Conservation (phyloP, 2,888 invertebrate species). For the Amiota minor region DNA sequence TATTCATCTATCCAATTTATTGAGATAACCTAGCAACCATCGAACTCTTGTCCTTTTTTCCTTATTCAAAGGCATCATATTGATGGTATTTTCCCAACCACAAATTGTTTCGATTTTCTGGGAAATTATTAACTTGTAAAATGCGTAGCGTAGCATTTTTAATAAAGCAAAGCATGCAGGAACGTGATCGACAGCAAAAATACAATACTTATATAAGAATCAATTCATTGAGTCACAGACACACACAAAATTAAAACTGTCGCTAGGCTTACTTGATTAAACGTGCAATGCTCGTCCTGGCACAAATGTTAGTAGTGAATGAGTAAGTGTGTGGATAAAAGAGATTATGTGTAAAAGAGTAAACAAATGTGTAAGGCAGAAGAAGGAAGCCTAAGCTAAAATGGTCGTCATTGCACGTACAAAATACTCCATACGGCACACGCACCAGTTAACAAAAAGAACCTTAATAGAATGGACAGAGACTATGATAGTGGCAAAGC, state of each 20-base stretch:
- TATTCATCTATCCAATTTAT: constrained; percentile 24
- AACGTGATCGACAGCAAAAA: constrained; percentile 28
- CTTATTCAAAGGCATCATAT: constrained; percentile 53
- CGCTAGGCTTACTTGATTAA: constrained; percentile 6
- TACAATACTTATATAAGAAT: background rate
- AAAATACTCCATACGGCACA: no score
- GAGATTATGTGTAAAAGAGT: no score
- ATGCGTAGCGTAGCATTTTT: constrained; percentile 66
- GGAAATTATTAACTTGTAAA: constrained; percentile 68
- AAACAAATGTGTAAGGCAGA: no score
- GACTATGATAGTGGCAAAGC: no score
- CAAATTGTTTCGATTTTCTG: constrained; percentile 43
- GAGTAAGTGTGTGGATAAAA: no score
- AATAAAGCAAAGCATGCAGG: constrained; percentile 56
- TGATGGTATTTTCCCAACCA: constrained; percentile 38
- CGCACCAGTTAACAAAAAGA: no score
- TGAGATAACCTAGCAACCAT: background rate
- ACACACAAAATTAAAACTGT: background rate
- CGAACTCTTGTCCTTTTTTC: no score
- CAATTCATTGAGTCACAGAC: background rate
- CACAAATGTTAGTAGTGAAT: background rate
- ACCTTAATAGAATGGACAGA: no score
- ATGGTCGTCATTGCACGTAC: no score
- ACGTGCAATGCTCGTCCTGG: background rate
- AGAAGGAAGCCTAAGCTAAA: no score